Base-by-base conservation (phyloP, 2,888 invertebrate species). In the Lycophotia porphyrea region DNA sequence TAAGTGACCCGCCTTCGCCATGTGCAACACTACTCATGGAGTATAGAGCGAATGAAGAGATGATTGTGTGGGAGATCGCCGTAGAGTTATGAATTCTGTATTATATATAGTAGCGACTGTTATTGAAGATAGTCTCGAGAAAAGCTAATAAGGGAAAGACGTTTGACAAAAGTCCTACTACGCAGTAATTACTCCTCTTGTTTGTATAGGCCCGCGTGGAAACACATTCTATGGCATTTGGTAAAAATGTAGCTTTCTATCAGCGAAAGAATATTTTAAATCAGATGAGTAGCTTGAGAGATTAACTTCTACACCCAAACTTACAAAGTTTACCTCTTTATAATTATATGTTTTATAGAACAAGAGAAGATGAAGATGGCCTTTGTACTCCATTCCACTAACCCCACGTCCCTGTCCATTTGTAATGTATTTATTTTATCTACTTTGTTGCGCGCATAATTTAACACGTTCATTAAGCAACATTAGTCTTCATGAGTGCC, bases 361-460 rank as follows among this genome's bases (percentile, higher is more conserved):
- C 31, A 31, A 21, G 31, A 18, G 7, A 27, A 55, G 8, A 27
- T 39, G 5, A 5, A 34, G 5, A 21, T 21, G 15, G 11, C 24
- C n/a, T 44, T 58, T 18, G 9, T 1, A 55, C 42, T 81, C 55
- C 71, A 71, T 81, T 55, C 31, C 7, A 55, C 39, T 9, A 24
- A 60, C 34, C 79, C 73, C 36, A 55, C 58, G 63, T 58, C 61
- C 47, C 67, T 42, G 65, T 78, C 64, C 76, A 80, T 77, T 81
- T 74, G 73, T 76, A 79, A 88, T 85, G 82, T 81, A 83, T 84
- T 78, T 83, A 82, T 83, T 84, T 78, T 73, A 76, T 78, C 78
- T 81, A 81, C 77, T 80, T 88, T 84, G 81, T 84, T 80, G 74
- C 78, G 81, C 76, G 84, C 80, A 90, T 90, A 88, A 90, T 87